Conservation (phyloP, 2,888 invertebrate genomes). For the Mimachlamys varia region DNA sequence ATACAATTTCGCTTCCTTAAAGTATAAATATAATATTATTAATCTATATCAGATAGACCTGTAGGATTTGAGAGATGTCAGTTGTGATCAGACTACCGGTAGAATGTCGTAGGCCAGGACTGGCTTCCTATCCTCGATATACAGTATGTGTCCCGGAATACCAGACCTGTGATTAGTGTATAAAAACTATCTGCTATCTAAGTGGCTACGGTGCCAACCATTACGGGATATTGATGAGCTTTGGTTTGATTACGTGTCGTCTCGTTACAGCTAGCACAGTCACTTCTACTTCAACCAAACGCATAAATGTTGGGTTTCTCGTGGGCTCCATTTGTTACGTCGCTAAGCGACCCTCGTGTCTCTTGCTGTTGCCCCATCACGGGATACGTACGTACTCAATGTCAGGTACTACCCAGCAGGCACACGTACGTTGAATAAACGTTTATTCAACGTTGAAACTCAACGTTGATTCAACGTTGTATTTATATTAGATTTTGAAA, state of each 20-base stretch:
- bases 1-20: no score
- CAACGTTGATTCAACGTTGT: no score
- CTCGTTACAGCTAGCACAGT: not conserved
- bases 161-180: not conserved
- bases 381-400: not conserved
- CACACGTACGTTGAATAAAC: no score
- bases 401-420: no score
- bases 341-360: not conserved
- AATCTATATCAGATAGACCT: no score
- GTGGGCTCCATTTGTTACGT: not conserved
- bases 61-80: no score
- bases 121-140: not conserved
- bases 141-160: not conserved
- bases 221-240: not conserved
- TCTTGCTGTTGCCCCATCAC: not conserved
- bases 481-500: no score
- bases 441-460: no score
- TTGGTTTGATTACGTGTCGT: not conserved
- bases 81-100: no score
- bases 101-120: not conserved
- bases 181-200: not conserved
- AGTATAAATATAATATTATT: no score
- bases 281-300: not conserved
- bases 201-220: conserved; percentile 9
- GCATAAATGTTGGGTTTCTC: not conserved